Evolutionary conservation across 2,797 vertebrate species (phyloP).

Genomic region (Pyrrhura leucotis): DNA sequence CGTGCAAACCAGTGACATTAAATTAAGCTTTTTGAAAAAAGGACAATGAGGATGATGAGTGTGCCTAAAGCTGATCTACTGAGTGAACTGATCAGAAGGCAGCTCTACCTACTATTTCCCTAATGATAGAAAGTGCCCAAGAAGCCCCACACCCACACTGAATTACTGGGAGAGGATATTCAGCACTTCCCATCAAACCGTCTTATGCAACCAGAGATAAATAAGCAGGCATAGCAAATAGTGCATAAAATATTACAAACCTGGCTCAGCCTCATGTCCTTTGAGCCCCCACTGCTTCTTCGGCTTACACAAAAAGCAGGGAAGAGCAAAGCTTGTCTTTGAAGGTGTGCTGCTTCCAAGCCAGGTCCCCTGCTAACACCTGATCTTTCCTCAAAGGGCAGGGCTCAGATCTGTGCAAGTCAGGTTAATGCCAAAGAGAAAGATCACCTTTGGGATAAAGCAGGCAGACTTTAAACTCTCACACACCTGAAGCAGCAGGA

Average conservation of each 20-base stretch:
- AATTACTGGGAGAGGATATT: neutral
- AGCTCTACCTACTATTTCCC: neutral
- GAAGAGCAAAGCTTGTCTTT: neutral
- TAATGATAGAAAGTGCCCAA: neutral
- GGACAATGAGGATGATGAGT: neutral
- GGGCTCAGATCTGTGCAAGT: neutral
- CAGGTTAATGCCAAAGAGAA: neutral
- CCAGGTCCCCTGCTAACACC: neutral
- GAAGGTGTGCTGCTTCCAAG: neutral
- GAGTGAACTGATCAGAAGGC: neutral
- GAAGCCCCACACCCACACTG: neutral
- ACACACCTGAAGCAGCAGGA: neutral
- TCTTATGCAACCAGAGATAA: conserved; percentile 8
- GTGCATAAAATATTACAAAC: conserved; percentile 29
- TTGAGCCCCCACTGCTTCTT: neutral
- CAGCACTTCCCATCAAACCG: neutral
- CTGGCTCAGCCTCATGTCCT: conserved; percentile 1
- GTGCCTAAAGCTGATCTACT: neutral
- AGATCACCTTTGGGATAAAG: neutral
- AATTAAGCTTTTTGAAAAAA: neutral
- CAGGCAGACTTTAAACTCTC: neutral
- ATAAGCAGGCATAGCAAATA: neutral
- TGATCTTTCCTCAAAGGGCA: neutral
- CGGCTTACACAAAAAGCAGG: neutral
- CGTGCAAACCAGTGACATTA: neutral